Conservation (phyloP, 2,113 vertebrate species). For the Chamaea fasciata region DNA sequence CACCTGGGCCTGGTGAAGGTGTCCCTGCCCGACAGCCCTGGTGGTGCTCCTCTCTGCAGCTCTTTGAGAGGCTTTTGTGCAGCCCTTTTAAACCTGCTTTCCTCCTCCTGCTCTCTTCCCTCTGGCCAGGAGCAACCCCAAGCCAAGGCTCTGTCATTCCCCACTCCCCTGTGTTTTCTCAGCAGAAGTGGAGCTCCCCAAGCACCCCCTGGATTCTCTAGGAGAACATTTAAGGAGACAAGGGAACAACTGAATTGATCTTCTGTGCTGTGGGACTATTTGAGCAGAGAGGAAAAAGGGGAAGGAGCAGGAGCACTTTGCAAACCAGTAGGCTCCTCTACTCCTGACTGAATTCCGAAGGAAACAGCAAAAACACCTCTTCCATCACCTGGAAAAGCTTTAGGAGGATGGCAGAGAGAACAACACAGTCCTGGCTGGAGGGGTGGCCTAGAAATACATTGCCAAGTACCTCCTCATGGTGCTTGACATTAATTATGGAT, state of each 20-base stretch:
- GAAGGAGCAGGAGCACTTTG: not conserved
- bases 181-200: not conserved
- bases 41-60: not conserved
- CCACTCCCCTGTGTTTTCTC: not conserved
- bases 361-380: not conserved
- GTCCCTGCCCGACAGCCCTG: not conserved
- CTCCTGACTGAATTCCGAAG: not conserved
- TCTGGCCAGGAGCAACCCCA: not conserved
- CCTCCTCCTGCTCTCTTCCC: not conserved
- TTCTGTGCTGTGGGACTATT: not conserved
- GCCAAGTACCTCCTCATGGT: not conserved
- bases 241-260: not conserved
- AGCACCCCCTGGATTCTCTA: not conserved
- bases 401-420: not conserved
- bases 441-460: not conserved
- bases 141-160: not conserved
- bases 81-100: not conserved
- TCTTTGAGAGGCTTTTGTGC: not conserved
- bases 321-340: not conserved
- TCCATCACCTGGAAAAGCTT: not conserved
- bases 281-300: not conserved
- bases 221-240: not conserved
- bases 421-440: not conserved
- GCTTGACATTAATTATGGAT: conserved; percentile 17
- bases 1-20: not conserved